Base-by-base conservation (phyloP, 2,888 invertebrate species). In the Acanthacorydalis orientalis region DNA sequence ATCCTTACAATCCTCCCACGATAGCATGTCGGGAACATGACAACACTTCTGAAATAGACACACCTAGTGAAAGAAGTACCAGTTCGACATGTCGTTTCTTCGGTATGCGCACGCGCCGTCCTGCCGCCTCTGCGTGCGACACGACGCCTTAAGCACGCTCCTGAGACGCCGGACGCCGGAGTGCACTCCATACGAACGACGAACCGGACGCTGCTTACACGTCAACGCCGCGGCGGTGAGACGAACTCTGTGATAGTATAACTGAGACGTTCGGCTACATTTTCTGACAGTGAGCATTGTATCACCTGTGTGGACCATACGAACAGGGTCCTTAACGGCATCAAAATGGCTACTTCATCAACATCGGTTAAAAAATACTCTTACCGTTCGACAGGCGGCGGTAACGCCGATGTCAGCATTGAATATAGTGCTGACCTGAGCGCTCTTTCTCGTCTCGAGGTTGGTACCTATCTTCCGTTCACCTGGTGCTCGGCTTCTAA, bases 361-460 rank as follows among this genome's bases (percentile, higher is more conserved):
- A 80, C 80, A 68, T 73, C 78, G 70, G 69, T 80, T 62, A 77
- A 82, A 68, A 88, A 88, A 75, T 91, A 91, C 75, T 80, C 83
- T 67, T 92, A 92, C 77, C 83, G 89, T 70, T 86, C 88, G 66
- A 78, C 80, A 65, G 81, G 79, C 68, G 78, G 72, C 61, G 75
- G 73, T 52, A 64, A 67, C 56, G 83, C 87, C 70, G 89, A 90
- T 75, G 86, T 91, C 68, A 89, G 83, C 80, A 89, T 92, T 75
- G 91, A 91, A 76, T 92, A 91, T 74, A 83, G 83, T 73, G 78
- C 87, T 74, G 91, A 92, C 75, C 76, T 91, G 72, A 88, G 86
- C 74, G 86, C 89, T 70, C 82, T 92, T 70, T 83, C 89, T 73
- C 85, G 91, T 72, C 83, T 92, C 73, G 91, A 92, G 89, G 91